Evolutionary conservation across 2,888 invertebrate species (phyloP), one percentile per base, ranked within the genome.

Genomic region (Phorcus lineatus): DNA sequence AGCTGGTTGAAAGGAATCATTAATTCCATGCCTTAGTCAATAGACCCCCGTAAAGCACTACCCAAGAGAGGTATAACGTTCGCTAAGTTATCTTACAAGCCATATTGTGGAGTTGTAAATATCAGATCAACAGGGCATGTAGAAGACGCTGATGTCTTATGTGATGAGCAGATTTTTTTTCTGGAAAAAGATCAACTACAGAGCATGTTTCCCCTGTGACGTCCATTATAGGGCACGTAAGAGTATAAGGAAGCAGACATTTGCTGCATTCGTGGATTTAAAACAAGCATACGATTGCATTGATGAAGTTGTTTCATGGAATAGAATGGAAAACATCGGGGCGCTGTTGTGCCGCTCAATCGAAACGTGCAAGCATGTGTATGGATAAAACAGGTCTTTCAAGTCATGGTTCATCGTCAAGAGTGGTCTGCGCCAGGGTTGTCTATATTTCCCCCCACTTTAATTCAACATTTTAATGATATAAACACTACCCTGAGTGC

Each of bases 401-500:
- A 81, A 19, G 53, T 47, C 77, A 17, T 78, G 74, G 67, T 81
- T 81, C 36, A 19, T 74, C 28, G 81, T 78, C 9, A 28, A 55
- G 7, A 16, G 75, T 31, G 78, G 81, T 24, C 36, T 81, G 19
- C 31, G 66, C 22, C 78, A 81, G 47, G 78, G 81, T 9, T 81
- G 78, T 53, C 19, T 66, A 17, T 52, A 78, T 40, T 81, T 78
- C 17, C 80, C 80, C 0, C 24, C 74, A 0, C 47, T 80, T 11
- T 79, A 76, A 52, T 79, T 62, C 40, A 13, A 76, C 13, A 79
- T 53, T 24, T 36, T 9, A 78, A 81, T 81, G 81, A 81, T 28
- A 31, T 81, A 17, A 57, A n/a, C 2, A 57, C 57, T n/a, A 36
- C 36, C 36, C 7, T 36, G 36, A 36, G 7, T 36, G 36, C 36